Evolutionary conservation across 1,140 invertebrate species (phyloP).

Genomic region (Ips typographus): DNA sequence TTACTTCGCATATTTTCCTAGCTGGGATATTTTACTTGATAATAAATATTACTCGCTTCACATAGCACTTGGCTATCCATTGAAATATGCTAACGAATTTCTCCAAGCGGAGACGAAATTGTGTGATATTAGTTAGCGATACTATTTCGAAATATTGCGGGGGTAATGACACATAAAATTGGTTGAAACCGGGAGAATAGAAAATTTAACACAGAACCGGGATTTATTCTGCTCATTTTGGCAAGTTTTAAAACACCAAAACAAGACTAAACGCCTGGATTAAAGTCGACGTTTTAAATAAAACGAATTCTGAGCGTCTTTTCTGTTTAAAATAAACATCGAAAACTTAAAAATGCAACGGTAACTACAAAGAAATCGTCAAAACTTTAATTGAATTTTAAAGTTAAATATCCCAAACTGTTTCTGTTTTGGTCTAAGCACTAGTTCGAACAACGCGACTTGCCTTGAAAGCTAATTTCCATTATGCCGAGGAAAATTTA

Average conservation of each 20-base stretch:
- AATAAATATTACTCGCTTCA: conserved; percentile 20
- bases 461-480: conserved; percentile 19
- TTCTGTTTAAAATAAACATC: conserved; percentile 8
- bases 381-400: conserved; percentile 28
- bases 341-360: conserved; percentile 3
- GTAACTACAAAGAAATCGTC: conserved; percentile 8
- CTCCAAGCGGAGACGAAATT: not conserved
- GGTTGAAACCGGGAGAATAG: too few species aligned
- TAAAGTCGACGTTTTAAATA: not conserved
- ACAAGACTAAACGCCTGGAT: too few species aligned
- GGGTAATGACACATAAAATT: conserved; percentile 1
- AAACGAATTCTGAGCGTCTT: not conserved
- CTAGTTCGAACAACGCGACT: conserved; percentile 18
- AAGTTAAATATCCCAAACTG: conserved; percentile 28
- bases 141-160: not conserved
- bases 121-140: not conserved
- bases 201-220: too few species aligned
- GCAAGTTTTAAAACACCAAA: too few species aligned
- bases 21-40: conserved; percentile 18
- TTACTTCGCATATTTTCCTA: conserved; percentile 21
- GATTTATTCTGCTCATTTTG: too few species aligned
- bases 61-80: not conserved
- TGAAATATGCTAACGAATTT: conserved; percentile 19
- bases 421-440: conserved; percentile 29
- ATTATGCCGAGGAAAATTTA: conserved; percentile 22